Percentiles rank a stretch among this genome's conserved stretches.
Evolutionary conservation across 2,797 vertebrate species (phyloP).

Genomic region (Coranthus polyacanthus): DNA sequence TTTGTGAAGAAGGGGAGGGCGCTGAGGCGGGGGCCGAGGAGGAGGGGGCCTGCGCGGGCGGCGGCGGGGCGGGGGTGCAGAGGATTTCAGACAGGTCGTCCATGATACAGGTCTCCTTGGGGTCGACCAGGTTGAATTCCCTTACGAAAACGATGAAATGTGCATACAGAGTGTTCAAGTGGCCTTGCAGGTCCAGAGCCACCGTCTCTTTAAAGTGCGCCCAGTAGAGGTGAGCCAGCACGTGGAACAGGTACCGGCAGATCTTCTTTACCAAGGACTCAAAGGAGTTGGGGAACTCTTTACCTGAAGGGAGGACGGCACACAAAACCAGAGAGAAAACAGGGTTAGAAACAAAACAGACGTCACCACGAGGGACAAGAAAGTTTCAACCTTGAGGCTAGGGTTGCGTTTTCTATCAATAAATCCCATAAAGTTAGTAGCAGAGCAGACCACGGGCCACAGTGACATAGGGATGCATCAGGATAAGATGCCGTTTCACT

Average conservation of each 20-base stretch:
- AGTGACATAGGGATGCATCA: too few species aligned
- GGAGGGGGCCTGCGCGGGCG: conserved; percentile 61
- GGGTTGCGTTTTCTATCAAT: too few species aligned
- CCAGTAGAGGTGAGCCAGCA: conserved; percentile 99
- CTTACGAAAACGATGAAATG: conserved; percentile 99
- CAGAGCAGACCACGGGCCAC: too few species aligned
- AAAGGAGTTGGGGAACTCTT: conserved; percentile 97
- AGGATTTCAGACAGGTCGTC: conserved; percentile 98
- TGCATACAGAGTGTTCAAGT: conserved; percentile 97
- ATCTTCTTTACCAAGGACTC: conserved; percentile 98
- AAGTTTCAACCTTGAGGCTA: not conserved
- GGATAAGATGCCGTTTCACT: too few species aligned
- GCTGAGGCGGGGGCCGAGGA: conserved; percentile 59
- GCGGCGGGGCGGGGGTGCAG: conserved; percentile 84
- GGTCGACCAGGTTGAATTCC: conserved; percentile 98
- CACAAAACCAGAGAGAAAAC: conserved; percentile 8
- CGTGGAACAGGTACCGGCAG: conserved; percentile 96
- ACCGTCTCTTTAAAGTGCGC: conserved; percentile 98
- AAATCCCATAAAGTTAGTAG: not conserved
- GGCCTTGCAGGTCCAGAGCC: conserved; percentile 96
- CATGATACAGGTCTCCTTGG: conserved; percentile 98
- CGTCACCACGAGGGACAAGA: too few species aligned
- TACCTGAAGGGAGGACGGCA: conserved; percentile 82
- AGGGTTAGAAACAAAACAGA: conserved; percentile 11
- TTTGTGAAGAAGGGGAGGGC: conserved; percentile 90